phyloP scores from a whole-genome alignment of 2,888 invertebrate species.

The Aphrophora alni region DNA sequence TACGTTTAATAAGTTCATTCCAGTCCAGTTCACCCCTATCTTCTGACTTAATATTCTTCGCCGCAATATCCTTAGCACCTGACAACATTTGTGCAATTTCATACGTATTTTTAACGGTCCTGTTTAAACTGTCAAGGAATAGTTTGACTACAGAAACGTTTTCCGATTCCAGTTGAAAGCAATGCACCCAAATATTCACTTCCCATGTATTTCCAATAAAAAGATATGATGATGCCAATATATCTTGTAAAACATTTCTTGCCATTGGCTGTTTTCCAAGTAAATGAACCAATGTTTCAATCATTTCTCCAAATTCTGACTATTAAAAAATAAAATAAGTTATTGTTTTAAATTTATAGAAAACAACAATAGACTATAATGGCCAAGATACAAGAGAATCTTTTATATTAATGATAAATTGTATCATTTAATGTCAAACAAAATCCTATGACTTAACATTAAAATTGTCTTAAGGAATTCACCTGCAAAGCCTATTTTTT shows the following conservation, averaged over 20 bases:
- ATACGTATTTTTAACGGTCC: neutral
- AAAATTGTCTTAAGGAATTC: too few relatives aligned
- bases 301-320: slow-evolving; percentile 24
- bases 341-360: too few relatives aligned
- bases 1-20: slow-evolving; percentile 28
- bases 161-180: neutral
- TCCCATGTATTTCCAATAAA: slow-evolving; percentile 27
- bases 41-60: neutral
- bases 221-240: neutral
- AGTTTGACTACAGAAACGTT: neutral
- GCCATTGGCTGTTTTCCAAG: slow-evolving; percentile 15
- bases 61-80: neutral
- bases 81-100: slow-evolving; percentile 14
- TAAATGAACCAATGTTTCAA: slow-evolving; percentile 16
- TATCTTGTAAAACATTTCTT: slow-evolving; percentile 10
- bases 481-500: too few relatives aligned
- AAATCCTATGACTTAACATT: too few relatives aligned
- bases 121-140: neutral
- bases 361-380: neutral
- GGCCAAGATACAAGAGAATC: too few relatives aligned
- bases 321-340: slow-evolving; percentile 5
- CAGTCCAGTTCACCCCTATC: slow-evolving; percentile 7
- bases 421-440: too few relatives aligned
- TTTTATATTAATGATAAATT: too few relatives aligned
- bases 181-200: slow-evolving; percentile 27